Base-by-base conservation (phyloP, 2,888 invertebrate genomes). In the Idaea straminata region DNA sequence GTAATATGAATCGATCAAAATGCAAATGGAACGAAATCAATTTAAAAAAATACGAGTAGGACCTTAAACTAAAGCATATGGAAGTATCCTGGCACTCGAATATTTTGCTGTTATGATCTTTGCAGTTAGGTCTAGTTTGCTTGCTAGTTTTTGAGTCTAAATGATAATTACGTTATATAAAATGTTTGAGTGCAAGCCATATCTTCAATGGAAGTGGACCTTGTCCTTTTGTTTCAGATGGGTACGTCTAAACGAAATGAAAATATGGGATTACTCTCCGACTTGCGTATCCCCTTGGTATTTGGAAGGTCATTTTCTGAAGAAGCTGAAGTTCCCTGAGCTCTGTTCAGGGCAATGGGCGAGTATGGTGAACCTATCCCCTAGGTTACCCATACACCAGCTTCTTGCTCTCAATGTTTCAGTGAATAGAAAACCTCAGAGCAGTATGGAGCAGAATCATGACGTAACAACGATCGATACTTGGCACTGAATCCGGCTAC, bases 291-390 rank as follows among this genome's bases (percentile, higher is more conserved):
- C 96, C 0, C 96, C 96, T 0, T 95, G 95, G 75, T 94, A 94
- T 72, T 86, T 96, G 6, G 96, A 96, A 61, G 96, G 96, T 0
- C 94, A 94, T 73, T 93, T 94, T 57, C 85, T 96, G 58, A 94
- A 95, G 73, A 95, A 95, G 66, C 92, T 96, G 77, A 94, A 95
- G 66, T 96, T 96, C 74, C 95, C 95, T 35, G 95, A 95, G 71
- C 93, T 96, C 0, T 96, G 96, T 78, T 94, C 96, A 5, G 96
- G 96, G 0, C 96, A 96, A 74, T 96, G 96, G 96, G 96, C 96
- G 34, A 96, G 96, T 73, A 96, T 96, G 96, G 94, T 95, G 47
- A 95, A 95, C 74, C 86, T 96, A 4, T 93, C 95, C 0, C 95
- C 96, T 0, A 88, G 96, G 60, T 82, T 96, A 15, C 95, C 96